Evolutionary conservation across 2,797 vertebrate species (phyloP).

Genomic region (Tamandua tetradactyla): DNA sequence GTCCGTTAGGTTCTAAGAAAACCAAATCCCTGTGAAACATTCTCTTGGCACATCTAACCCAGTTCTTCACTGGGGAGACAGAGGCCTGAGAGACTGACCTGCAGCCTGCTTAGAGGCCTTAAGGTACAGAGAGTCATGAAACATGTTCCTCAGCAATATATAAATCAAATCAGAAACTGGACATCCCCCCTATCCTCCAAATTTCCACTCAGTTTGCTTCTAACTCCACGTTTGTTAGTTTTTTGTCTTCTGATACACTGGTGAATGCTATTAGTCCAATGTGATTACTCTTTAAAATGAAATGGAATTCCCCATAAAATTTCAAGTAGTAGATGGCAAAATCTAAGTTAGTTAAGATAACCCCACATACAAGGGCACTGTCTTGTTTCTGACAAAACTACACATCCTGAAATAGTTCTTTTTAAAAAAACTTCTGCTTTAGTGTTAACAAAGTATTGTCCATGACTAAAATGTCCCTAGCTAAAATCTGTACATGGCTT

Average conservation of each 20-base stretch:
- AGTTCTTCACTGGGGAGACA: not conserved
- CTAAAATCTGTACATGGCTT: constrained; percentile 27
- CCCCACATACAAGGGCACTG: not conserved
- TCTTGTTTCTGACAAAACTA: constrained; percentile 43
- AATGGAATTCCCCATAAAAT: not conserved
- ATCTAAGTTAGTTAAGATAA: not conserved
- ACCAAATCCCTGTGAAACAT: not conserved
- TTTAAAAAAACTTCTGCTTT: not conserved
- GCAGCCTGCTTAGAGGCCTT: not conserved
- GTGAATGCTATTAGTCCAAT: not conserved
- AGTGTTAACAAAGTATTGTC: constrained; percentile 35
- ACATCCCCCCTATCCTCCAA: not conserved
- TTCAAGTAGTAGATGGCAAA: not conserved
- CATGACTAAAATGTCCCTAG: not conserved
- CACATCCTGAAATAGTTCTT: not conserved
- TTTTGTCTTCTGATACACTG: not conserved
- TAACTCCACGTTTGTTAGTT: not conserved
- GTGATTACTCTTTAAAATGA: not conserved
- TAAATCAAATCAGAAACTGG: not conserved
- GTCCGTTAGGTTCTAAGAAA: not conserved
- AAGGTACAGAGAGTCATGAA: not conserved
- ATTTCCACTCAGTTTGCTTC: not conserved
- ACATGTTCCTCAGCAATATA: not conserved
- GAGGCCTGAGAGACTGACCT: not conserved
- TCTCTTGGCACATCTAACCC: not conserved